Base-by-base conservation (phyloP, 2,113 vertebrate genomes). In the Ammodytes marinus region DNA sequence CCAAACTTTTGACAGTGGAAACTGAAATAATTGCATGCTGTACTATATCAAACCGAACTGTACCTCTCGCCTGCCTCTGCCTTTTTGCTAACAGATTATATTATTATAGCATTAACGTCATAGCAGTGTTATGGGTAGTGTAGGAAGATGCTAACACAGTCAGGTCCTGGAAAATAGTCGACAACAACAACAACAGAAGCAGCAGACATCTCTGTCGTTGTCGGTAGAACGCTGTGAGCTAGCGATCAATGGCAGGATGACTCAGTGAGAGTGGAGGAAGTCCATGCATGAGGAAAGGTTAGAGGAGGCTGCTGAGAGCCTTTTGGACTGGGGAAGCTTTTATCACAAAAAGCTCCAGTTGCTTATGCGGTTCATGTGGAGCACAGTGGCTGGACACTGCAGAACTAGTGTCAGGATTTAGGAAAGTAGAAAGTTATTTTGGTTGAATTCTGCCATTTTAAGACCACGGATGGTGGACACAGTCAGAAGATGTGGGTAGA, bases 231-330 rank as follows among this genome's bases (percentile, higher is more conserved):
- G 2, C 68, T 69, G 84, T 19, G 3, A 76, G 71, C 39, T 50
- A 39, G 49, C 71, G 60, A 40, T 83, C 73, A 77, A 71, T 55
- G 64, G 60, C 17, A 49, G 73, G 73, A 73, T 81, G 83, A 86
- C 49, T 89, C 70, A 72, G 67, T 53, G 59, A 49, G 65, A 74
- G 42, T 19, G 64, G 39, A 66, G 40, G 42, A 78, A 52, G 59
- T 65, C 74, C 59, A 60, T 53, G 72, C 66, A 49, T 76, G 83
- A 77, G 79, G 77, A 45, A 53, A 87, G 73, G 85, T 75, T 63
- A 78, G 79, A 78, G 60, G 69, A 57, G 65, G 9, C 74, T 12
- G 54, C 74, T 61, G 79, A 79, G 76, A 61, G 66, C 70, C n/a
- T 35, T 47, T 40, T 65, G 67, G 55, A 78, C 66, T 35, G 50